Percentiles rank a stretch among this genome's conserved stretches.
Conservation (phyloP, 2,888 invertebrate genomes). For the Rotaria socialis region DNA sequence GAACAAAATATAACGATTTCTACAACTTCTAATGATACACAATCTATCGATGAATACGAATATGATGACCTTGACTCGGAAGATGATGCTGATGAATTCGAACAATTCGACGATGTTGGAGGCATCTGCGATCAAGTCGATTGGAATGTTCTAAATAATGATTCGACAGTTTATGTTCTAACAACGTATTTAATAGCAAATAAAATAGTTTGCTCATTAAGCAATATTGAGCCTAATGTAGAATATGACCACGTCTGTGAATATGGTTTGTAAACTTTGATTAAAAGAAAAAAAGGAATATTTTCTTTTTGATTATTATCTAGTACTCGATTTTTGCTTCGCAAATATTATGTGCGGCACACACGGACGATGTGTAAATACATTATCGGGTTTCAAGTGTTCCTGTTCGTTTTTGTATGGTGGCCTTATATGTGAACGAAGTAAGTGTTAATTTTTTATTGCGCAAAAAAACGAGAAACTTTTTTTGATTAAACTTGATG, state of each 20-base stretch:
- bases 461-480: background rate
- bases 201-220: constrained; percentile 28
- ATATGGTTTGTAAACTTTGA: background rate
- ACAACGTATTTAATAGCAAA: background rate
- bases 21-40: background rate
- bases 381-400: constrained; percentile 32
- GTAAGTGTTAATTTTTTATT: background rate
- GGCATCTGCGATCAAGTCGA: background rate
- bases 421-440: background rate
- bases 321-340: constrained; percentile 21
- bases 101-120: background rate
- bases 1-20: background rate
- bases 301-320: background rate
- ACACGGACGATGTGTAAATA: constrained; percentile 24
- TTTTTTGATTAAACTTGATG: background rate
- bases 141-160: background rate
- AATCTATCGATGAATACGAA: background rate
- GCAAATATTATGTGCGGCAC: background rate
- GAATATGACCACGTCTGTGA: background rate
- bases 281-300: background rate
- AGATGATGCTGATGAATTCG: background rate
- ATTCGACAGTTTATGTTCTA: background rate
- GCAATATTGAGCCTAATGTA: background rate
- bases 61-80: background rate
- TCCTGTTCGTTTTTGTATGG: constrained; percentile 34